phyloP scores from a whole-genome alignment of 2,888 invertebrate genomes.

The Acheta domesticus region DNA sequence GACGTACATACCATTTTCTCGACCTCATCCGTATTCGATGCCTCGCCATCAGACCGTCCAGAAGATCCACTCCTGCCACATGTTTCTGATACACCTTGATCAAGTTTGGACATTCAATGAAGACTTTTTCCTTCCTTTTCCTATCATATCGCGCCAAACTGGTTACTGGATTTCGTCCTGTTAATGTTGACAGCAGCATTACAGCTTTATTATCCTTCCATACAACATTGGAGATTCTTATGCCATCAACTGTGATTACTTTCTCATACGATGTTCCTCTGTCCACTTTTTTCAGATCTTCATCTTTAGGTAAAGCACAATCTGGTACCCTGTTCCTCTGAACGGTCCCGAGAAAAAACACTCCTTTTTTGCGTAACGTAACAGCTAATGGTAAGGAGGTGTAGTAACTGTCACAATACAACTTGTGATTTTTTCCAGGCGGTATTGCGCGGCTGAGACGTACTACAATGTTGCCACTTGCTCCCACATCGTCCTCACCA shows the following conservation, averaged over 20 bases:
- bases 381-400: too few species aligned
- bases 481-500: too few species aligned
- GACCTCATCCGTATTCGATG: constrained; percentile 18
- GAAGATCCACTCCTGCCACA: constrained; percentile 22
- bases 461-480: too few species aligned
- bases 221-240: constrained; percentile 39
- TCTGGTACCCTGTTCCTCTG: constrained; percentile 42
- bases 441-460: too few species aligned
- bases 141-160: not conserved
- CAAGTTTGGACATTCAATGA: constrained; percentile 20
- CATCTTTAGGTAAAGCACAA: constrained; percentile 42
- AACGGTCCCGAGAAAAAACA: constrained; percentile 42
- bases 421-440: too few species aligned
- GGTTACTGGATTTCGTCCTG: not conserved
- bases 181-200: constrained; percentile 39
- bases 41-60: constrained; percentile 24
- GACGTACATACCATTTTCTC: constrained; percentile 25
- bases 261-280: constrained; percentile 40
- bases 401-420: too few species aligned
- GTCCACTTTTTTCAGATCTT: constrained; percentile 40
- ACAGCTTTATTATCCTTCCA: constrained; percentile 39
- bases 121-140: not conserved
- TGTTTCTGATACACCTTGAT: constrained; percentile 20
- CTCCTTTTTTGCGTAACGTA: constrained; percentile 39
- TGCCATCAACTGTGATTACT: constrained; percentile 38